Base-by-base conservation (phyloP, 92 coral and sea anemone genomes). In the Epizoanthus scotinus region DNA sequence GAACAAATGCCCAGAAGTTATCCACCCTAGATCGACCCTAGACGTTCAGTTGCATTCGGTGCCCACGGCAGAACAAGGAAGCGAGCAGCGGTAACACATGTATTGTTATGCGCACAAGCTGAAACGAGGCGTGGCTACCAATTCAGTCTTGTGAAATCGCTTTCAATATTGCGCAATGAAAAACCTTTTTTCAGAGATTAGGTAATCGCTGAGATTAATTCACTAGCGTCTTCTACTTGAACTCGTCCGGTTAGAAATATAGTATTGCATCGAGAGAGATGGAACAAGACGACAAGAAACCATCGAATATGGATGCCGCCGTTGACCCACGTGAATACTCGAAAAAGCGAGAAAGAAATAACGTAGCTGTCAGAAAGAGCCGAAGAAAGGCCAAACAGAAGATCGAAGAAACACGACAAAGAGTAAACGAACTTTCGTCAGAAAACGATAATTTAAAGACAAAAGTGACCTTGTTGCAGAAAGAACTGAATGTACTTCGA, bases 321-420 rank as follows among this genome's bases (percentile, higher is more conserved):
- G 4, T 36, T 27, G 68, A 75, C 10, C 8, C 68, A 21, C 91
- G 85, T 2, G 98, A 93, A 75, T 95, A 96, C 63, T 63, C 78
- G 13, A 86, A 83, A 57, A 96, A 96, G 83, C 82, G 99, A 60
- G 98, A 92, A 71, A 83, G 99, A 70, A 96, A 96, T 53, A 96
- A 96, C 78, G 87, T 91, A 50, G 99, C 99, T 56, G 99, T 96
- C 17, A 87, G 99, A 50, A 96, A 96, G 79, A 96, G 99, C 86
- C 97, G 99, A 22, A 94, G 88, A 79, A 96, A 96, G 70, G 97
- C 99, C 9, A 96, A 93, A 73, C 92, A 89, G 77, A 87, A 89
- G 71, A 96, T 96, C 83, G 98, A 96, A 54, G 99, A 96, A 79
- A 96, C 99, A 25, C 82, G 86, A 47, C 85, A 69, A 68, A 89